These are phyloP conservation scores for Pseudochirops cupreus DNA, from an alignment of 2,797 vertebrate species.

Conservation along the genomic window DNA sequence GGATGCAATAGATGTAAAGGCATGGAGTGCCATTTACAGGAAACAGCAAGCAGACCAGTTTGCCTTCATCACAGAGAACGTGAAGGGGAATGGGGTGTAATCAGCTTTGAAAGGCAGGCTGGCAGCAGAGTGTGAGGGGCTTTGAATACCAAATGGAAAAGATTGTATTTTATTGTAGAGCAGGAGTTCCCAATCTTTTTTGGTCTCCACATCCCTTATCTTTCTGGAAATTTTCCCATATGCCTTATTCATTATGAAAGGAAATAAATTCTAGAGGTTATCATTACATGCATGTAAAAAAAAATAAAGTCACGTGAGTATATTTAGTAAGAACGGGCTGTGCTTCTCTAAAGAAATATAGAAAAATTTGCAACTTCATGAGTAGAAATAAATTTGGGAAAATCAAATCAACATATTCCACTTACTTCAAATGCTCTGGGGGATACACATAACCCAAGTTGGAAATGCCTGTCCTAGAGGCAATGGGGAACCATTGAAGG, in stretches of 20 bases:
- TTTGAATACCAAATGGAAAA: neutral
- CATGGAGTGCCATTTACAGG: neutral
- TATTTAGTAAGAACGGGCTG: neutral
- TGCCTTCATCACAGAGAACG: neutral
- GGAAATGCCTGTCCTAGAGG: neutral
- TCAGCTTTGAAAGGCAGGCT: neutral
- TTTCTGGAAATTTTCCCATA: neutral
- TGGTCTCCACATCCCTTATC: neutral
- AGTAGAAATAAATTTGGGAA: neutral
- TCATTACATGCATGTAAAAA: neutral
- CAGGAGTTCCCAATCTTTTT: neutral
- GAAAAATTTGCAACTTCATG: neutral
- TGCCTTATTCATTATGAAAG: neutral
- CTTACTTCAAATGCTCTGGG: neutral
- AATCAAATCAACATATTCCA: neutral
- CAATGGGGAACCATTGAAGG: neutral
- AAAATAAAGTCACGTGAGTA: neutral
- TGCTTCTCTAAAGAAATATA: neutral
- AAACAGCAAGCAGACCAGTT: neutral
- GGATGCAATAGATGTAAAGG: neutral
- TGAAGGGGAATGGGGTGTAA: neutral
- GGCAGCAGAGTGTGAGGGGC: neutral
- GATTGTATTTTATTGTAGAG: neutral
- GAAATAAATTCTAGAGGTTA: neutral
- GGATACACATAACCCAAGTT: neutral